phyloP scores from a whole-genome alignment of 2,113 vertebrate species.

The Clupea harengus region DNA sequence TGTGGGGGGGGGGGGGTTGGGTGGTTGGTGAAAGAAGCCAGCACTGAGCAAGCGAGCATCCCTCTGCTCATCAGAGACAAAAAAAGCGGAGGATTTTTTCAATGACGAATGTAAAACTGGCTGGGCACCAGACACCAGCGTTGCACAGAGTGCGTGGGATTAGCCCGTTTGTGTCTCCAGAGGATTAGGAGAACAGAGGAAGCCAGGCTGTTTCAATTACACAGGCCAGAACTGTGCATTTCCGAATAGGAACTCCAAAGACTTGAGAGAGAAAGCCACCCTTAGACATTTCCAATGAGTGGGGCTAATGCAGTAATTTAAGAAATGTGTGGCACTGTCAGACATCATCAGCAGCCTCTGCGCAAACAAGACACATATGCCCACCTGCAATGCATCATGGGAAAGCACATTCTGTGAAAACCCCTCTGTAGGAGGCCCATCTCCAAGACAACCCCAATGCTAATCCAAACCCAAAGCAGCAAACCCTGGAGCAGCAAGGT shows the following conservation, averaged over 20 bases:
- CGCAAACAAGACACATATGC: slow-evolving; percentile 50
- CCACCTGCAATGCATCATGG: slow-evolving; percentile 2
- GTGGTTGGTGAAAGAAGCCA: background rate
- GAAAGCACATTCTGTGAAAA: background rate
- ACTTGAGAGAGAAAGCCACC: background rate
- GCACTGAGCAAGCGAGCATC: background rate
- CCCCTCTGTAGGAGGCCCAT: background rate
- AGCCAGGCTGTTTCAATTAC: slow-evolving; percentile 43
- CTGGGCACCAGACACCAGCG: slow-evolving; percentile 20
- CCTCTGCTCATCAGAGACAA: slow-evolving; percentile 14
- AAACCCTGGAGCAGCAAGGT: slow-evolving; percentile 20
- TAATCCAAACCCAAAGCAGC: background rate
- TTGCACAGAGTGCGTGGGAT: background rate
- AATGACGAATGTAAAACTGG: slow-evolving; percentile 10
- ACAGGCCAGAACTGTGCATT: slow-evolving; percentile 28
- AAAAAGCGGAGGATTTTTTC: slow-evolving; percentile 13
- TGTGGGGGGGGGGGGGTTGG: background rate
- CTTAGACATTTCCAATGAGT: slow-evolving; percentile 26
- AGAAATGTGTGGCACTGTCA: slow-evolving; percentile 56
- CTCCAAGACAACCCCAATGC: background rate
- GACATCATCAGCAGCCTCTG: slow-evolving; percentile 50
- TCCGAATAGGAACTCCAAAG: slow-evolving; percentile 20
- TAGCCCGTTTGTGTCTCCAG: background rate
- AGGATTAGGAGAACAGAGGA: slow-evolving; percentile 28
- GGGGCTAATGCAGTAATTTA: slow-evolving; percentile 41